Evolutionary conservation across 2,888 invertebrate species (phyloP).

Genomic region (Ditylenchus weischeri): DNA sequence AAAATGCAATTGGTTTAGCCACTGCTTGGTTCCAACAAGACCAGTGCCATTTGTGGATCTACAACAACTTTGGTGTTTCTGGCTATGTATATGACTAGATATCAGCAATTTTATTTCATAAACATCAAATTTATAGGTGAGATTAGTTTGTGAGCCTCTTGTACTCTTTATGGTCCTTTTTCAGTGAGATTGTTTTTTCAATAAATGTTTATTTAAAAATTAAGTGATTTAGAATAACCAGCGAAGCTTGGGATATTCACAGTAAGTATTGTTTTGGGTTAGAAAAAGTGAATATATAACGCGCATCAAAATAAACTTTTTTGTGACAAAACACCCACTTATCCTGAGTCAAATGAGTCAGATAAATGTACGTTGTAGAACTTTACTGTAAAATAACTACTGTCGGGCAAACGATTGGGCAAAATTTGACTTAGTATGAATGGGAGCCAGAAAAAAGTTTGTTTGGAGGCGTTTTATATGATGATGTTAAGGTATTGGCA

Average conservation of each 20-base stretch:
- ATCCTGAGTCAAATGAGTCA: too few species aligned
- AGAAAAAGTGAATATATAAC: neutral
- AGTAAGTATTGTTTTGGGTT: neutral
- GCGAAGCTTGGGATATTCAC: slow-evolving; percentile 45
- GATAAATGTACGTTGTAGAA: too few species aligned
- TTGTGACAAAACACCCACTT: too few species aligned
- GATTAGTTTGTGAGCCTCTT: slow-evolving; percentile 43
- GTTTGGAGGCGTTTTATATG: too few species aligned
- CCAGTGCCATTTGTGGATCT: slow-evolving; percentile 25
- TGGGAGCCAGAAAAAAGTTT: too few species aligned
- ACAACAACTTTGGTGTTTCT: slow-evolving; percentile 21
- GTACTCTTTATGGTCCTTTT: slow-evolving; percentile 39
- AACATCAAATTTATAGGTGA: slow-evolving; percentile 20
- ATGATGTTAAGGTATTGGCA: slow-evolving; percentile 37
- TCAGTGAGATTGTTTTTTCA: neutral
- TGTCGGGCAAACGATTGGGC: too few species aligned
- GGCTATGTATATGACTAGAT: slow-evolving; percentile 16
- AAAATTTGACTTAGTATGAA: too few species aligned
- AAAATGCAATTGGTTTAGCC: too few species aligned
- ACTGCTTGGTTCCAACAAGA: slow-evolving; percentile 7
- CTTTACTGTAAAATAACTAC: too few species aligned
- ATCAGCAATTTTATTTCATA: neutral
- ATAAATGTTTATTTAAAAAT: too few species aligned
- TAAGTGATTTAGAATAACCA: slow-evolving; percentile 22
- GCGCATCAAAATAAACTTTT: too few species aligned